A percentile compares a stretch with the other conserved stretches of the same genome.
These are phyloP conservation scores for Hippopotamus amphibius DNA, from an alignment of 2,113 vertebrate genomes.

Conservation along the genomic window DNA sequence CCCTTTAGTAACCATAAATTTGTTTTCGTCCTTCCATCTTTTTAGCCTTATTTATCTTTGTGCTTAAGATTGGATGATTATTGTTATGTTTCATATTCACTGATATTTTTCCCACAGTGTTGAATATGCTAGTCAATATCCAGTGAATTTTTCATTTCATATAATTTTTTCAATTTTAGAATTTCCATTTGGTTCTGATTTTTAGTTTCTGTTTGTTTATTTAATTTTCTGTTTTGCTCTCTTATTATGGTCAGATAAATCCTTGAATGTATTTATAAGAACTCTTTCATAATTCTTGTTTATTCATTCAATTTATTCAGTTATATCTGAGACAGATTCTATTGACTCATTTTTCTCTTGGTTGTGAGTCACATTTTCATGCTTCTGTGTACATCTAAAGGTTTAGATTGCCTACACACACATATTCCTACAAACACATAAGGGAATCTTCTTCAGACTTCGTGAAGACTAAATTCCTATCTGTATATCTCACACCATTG, in stretches of 20 bases:
- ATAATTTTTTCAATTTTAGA: neutral
- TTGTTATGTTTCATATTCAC: conserved; percentile 3
- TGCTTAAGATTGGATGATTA: neutral
- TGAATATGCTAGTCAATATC: neutral
- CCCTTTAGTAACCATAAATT: neutral
- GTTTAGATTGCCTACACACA: neutral
- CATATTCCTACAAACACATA: neutral
- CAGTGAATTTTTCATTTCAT: neutral
- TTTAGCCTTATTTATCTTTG: neutral
- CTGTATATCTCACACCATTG: neutral
- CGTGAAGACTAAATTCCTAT: neutral
- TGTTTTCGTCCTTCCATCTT: neutral
- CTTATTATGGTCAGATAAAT: neutral
- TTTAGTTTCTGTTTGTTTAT: conserved; percentile 1
- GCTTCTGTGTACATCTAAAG: neutral
- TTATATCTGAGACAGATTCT: neutral
- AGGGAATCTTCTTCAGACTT: neutral
- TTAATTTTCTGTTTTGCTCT: neutral
- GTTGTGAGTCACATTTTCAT: neutral
- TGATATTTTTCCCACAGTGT: neutral
- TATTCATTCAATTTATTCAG: neutral
- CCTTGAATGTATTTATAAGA: neutral
- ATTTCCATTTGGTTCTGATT: neutral
- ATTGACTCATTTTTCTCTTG: neutral
- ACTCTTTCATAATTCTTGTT: neutral